Base-by-base conservation (phyloP, 1,140 invertebrate genomes). In the Oryzaephilus surinamensis region DNA sequence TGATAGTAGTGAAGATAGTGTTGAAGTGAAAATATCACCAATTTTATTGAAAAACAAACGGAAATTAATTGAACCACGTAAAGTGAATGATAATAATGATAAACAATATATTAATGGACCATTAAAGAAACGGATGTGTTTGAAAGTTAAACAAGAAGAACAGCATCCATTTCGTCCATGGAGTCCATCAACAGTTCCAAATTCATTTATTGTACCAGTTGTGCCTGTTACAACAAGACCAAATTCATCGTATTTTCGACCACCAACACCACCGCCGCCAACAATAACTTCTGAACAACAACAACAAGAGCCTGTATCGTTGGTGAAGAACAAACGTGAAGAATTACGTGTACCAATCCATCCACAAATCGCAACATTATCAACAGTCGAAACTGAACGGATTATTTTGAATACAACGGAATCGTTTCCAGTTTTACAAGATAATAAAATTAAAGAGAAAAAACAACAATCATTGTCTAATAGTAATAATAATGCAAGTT, bases 1-100 rank as follows among this genome's bases (percentile, higher is more conserved):
- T 70, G 44, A 74, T 26, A 73, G 76, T 23, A 84, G 79, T 13
- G 82, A 84, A 46, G 81, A 86, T 60, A 82, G 81, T 31, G 73
- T 84, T 2, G 74, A 83, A 49, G 74, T 77, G 7, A 73, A 76
- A 43, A 65, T 74, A 2, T 69, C 64, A 11, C 65, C 81, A 4
- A 79, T 81, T 23, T 70, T 72, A 1, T 60, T 76, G 28, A 24
- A 24, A 2, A 68, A 69, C 29, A 73, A 77, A 41, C 72, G 74
- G 52, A 84, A 84, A 55, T 66, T 78, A 36, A 72, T 77, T 7
- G 83, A 87, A 38, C 79, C 81, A 0, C 69, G 76, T 6, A 74
- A 73, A 48, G 17, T 51, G 10, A 17, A 52, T 23, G 30, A 49
- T 6, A 10, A 18, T 10, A 6, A 1, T 24, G 1, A 6, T 10